phyloP scores from a whole-genome alignment of 2,888 invertebrate species.

The Phalangium opilio region DNA sequence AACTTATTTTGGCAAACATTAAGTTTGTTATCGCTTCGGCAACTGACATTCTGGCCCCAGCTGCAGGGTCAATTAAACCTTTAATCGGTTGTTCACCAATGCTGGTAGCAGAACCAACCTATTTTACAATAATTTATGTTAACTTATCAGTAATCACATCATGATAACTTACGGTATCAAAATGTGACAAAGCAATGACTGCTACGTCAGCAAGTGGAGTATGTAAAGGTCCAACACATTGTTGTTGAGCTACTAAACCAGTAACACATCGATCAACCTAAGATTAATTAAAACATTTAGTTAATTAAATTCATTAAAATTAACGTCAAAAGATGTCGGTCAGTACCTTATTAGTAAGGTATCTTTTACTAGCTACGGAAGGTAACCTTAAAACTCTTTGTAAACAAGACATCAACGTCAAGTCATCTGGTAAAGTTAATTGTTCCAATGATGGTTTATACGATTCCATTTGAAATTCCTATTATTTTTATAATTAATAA shows the following conservation, averaged over 20 bases:
- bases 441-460: constrained; percentile 31
- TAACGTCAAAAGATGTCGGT: no score
- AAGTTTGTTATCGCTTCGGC: constrained; percentile 88
- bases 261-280: constrained; percentile 21
- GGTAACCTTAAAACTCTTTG: constrained; percentile 65
- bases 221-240: constrained; percentile 93
- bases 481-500: no score
- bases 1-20: constrained; percentile 49
- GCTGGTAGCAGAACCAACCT: constrained; percentile 69
- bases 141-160: no score
- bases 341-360: constrained; percentile 87
- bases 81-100: constrained; percentile 96
- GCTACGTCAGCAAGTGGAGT: constrained; percentile 91
- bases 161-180: constrained; percentile 47
- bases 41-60: constrained; percentile 85
- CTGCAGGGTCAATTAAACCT: constrained; percentile 61
- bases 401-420: constrained; percentile 51
- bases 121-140: no score
- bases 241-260: constrained; percentile 90
- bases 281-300: background rate
- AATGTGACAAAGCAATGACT: constrained; percentile 64
- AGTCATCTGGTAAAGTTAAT: constrained; percentile 36
- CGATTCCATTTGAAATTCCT: no score
- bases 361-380: constrained; percentile 85
- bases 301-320: background rate